phyloP scores from a whole-genome alignment of 2,888 invertebrate species.

The Gryllus longicercus region DNA sequence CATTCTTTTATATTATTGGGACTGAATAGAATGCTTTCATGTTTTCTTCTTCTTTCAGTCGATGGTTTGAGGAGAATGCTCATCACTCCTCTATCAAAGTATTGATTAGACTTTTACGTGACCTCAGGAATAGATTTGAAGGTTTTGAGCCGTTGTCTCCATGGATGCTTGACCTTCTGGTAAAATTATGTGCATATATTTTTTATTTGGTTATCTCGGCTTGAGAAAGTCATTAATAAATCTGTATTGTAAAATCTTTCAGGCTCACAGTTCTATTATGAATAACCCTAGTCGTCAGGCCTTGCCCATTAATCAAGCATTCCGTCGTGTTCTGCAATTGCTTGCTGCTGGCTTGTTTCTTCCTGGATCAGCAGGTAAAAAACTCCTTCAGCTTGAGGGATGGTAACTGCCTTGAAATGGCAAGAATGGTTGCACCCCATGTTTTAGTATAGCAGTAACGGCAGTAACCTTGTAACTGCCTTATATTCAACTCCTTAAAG shows the following conservation, averaged over 20 bases:
- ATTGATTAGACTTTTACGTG: slow-evolving; percentile 87
- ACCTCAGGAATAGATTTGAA: slow-evolving; percentile 82
- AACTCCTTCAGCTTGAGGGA: too few species aligned
- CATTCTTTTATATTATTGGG: neutral
- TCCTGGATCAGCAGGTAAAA: slow-evolving; percentile 78
- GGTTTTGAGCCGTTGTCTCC: slow-evolving; percentile 88
- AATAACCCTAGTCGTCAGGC: slow-evolving; percentile 93
- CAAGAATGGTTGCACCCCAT: too few species aligned
- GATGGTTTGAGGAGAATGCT: slow-evolving; percentile 98
- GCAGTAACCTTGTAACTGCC: too few species aligned
- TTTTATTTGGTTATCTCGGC: neutral
- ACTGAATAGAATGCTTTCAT: neutral
- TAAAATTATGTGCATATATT: slow-evolving; percentile 36
- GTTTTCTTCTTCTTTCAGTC: slow-evolving; percentile 47
- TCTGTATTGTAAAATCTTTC: slow-evolving; percentile 37
- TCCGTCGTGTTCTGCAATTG: slow-evolving; percentile 83
- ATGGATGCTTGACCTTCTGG: slow-evolving; percentile 93
- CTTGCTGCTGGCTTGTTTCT: slow-evolving; percentile 91
- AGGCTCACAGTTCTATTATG: slow-evolving; percentile 93
- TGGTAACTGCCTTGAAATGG: too few species aligned
- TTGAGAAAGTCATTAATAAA: neutral
- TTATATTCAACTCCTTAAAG: too few species aligned
- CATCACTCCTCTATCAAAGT: slow-evolving; percentile 96
- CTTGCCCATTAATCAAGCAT: slow-evolving; percentile 86
- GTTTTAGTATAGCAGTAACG: too few species aligned